Conservation (phyloP, 2,113 vertebrate genomes). For the Dunckerocampus dactyliophorus region DNA sequence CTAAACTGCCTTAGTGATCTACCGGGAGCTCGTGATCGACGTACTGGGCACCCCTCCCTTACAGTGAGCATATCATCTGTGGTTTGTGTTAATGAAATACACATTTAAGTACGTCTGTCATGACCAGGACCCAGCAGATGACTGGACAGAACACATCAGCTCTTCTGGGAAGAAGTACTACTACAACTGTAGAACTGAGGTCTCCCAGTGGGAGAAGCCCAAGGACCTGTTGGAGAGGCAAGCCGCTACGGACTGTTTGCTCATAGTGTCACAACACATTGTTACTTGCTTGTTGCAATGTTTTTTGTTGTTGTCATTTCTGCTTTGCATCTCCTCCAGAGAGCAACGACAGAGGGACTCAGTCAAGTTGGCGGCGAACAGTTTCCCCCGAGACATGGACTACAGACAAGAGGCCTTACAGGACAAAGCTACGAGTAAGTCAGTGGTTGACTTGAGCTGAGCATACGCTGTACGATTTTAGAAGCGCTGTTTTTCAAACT, state of each 20-base stretch:
- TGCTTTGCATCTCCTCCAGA: conserved; percentile 65
- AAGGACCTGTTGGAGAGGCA: conserved; percentile 99
- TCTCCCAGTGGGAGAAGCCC: conserved; percentile 99
- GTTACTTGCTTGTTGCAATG: not conserved
- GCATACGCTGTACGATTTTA: no score
- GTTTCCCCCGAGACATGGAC: conserved; percentile 97
- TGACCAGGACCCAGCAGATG: conserved; percentile 88
- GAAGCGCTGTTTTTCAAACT: no score
- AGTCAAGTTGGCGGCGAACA: conserved; percentile 89
- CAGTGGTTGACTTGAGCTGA: not conserved
- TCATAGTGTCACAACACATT: not conserved
- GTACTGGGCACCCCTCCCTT: no score
- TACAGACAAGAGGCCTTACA: conserved; percentile 99
- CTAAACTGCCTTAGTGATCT: no score
- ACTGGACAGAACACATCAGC: conserved; percentile 99
- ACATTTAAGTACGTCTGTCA: not conserved
- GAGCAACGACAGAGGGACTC: conserved; percentile 97
- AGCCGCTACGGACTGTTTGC: not conserved
- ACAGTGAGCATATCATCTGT: not conserved
- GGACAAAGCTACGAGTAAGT: conserved; percentile 79
- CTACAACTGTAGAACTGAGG: conserved; percentile 98
- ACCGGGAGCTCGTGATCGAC: no score
- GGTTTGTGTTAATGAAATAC: not conserved
- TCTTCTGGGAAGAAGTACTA: conserved; percentile 99
- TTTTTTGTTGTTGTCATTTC: not conserved